Base-by-base conservation (phyloP, 2,797 vertebrate species). In the Tauraco hartlaubi region DNA sequence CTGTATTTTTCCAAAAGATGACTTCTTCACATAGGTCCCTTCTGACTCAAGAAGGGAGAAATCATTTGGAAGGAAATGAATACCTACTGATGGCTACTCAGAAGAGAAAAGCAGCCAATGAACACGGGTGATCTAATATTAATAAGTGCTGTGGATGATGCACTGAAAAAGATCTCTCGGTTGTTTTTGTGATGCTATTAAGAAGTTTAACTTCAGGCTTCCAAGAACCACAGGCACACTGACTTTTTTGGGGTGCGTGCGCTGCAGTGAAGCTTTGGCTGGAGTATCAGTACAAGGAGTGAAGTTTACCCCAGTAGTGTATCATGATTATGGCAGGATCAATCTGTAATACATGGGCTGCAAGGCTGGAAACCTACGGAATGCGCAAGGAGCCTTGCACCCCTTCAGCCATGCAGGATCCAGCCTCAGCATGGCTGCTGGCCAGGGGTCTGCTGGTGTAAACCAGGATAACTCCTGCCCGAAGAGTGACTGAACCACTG, bases 1-100 rank as follows among this genome's bases (percentile, higher is more conserved):
- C 95, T 96, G 85, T 96, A 69, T 94, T 98, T 95, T 98, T 98
- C 95, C 95, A 85, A 77, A 81, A 59, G 81, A 95, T 95, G 49
- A 94, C 72, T 97, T 84, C 96, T 91, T 94, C 82, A 55, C 77
- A 49, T 68, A 84, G 37, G 73, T 96, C 80, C 79, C 81, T 79
- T 88, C 86, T 96, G 93, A 92, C 52, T 91, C 49, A 88, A 62
- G 86, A 71, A 85, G 71, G 83, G 71, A 89, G 84, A 92, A 94
- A 85, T 87, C 19, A n/a, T 84, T 90, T 83, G 93, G 84, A 75
- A 93, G 83, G 77, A 92, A 95, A 88, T 68, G 82, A 76, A 90
- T 82, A 55, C 94, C 82, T 95, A 12, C 83, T 92, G 86, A 97
- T 94, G 74, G 85, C 91, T 90, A 85, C 92, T 94, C 79, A 85